A percentile compares a stretch with the other conserved stretches of the same genome.
These are phyloP conservation scores for Escarpia spicata DNA, from an alignment of 2,888 invertebrate species.

Conservation along the genomic window DNA sequence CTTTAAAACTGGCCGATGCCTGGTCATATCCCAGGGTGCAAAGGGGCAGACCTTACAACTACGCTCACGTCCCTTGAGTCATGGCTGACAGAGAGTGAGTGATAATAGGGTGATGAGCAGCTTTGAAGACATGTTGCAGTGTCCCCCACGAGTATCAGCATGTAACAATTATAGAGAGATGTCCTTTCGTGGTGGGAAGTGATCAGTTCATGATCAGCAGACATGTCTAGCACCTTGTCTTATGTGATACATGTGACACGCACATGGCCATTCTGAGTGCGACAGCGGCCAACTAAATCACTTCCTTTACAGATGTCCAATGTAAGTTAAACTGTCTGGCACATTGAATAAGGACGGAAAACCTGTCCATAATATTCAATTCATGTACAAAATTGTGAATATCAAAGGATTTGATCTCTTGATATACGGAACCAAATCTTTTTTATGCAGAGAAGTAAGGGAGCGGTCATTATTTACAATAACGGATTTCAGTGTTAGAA, in stretches of 20 bases:
- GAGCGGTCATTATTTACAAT: too few relatives aligned
- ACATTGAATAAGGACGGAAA: too few relatives aligned
- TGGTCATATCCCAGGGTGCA: neutral
- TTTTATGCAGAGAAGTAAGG: too few relatives aligned
- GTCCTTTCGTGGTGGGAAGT: neutral
- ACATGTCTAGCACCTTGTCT: neutral
- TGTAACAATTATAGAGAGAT: neutral
- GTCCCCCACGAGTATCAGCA: neutral
- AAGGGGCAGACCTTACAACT: neutral
- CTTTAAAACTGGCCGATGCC: neutral
- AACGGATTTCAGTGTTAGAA: too few relatives aligned
- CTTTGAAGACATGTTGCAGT: neutral
- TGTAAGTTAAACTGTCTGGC: neutral
- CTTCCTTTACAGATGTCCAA: too few relatives aligned
- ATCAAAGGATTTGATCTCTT: too few relatives aligned
- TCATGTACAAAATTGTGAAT: too few relatives aligned
- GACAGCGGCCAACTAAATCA: too few relatives aligned
- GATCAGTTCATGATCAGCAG: neutral
- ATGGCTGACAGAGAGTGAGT: conserved; percentile 7
- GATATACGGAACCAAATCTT: too few relatives aligned
- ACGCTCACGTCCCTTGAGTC: neutral
- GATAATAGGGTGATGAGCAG: neutral
- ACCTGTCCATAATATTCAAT: too few relatives aligned
- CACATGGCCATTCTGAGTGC: too few relatives aligned
- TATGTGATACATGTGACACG: neutral